Base-by-base conservation (phyloP, 2,888 invertebrate species). In the Patella ulyssiponensis region DNA sequence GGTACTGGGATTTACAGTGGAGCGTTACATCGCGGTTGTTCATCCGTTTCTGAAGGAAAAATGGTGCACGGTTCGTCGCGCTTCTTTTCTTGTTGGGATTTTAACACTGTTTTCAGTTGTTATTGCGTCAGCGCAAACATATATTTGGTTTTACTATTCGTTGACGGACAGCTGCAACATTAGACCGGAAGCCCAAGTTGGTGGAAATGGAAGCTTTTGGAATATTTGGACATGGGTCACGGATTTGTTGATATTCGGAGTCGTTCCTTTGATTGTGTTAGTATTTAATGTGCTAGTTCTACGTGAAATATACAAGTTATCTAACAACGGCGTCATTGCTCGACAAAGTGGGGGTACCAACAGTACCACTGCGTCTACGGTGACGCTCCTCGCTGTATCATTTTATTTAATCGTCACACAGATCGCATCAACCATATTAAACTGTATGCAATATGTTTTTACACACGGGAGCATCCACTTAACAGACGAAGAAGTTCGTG, bases 371-470 rank as follows among this genome's bases (percentile, higher is more conserved):
- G 87, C 88, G 20, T 90, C 89, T 11, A 90, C 90, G 9, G 80
- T 88, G 9, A 90, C 88, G 76, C 80, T 90, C 11, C 84, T 90
- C 27, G 84, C 86, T 0, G 90, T 90, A 20, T 88, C 89, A 7
- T 90, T 90, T 79, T 90, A 88, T 79, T 85, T 89, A 17, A 89
- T 90, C 70, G 56, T 87, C 74, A 90, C 88, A 27, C 86, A 87
- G 52, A 80, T 90, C 15, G 88, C 89, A 54, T 87, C 87, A 23
- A 87, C 89, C 2, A 73, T 89, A n/a, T 84, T 88, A 53, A 83
- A 79, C 79, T 82, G 81, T 64, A 70, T 88, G 20, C 77, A 83
- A 33, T 64, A 70, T 17, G 76, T 80, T 52, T 84, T 86, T 69
- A 83, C 82, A 1, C 73, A 74, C 9, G 89, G 89, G 2, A 76